Percentiles rank a stretch among this genome's conserved stretches.
Evolutionary conservation across 2,797 vertebrate species (phyloP).

Genomic region (Macropus fuliginosus): DNA sequence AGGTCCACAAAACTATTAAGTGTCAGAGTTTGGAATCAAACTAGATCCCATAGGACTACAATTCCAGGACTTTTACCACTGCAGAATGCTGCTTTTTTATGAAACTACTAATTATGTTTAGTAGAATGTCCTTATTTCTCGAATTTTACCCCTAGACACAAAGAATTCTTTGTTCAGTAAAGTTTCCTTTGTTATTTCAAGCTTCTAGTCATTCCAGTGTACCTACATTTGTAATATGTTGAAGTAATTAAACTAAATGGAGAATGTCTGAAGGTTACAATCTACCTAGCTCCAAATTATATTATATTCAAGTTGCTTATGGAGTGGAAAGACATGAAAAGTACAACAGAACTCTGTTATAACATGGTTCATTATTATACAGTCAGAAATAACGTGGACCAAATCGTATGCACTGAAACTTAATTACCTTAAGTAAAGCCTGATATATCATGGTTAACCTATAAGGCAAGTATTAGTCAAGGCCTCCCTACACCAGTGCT

Average conservation of each 20-base stretch:
- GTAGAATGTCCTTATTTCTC: neutral
- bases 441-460: slow-evolving; percentile 7
- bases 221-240: neutral
- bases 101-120: neutral
- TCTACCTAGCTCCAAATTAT: neutral
- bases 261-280: neutral
- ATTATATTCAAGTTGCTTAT: slow-evolving; percentile 1
- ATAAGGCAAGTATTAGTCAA: neutral
- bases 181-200: slow-evolving; percentile 18
- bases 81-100: neutral
- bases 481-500: neutral
- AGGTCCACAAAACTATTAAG: neutral
- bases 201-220: neutral
- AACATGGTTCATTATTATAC: neutral
- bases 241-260: neutral
- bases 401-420: neutral
- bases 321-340: slow-evolving; percentile 42
- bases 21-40: neutral
- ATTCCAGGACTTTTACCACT: neutral
- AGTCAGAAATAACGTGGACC: slow-evolving; percentile 28
- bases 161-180: slow-evolving; percentile 12
- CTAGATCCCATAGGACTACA: neutral
- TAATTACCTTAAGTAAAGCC: neutral
- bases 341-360: neutral
- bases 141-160: slow-evolving; percentile 10